Percentiles rank a stretch among this genome's conserved stretches.
Conservation (phyloP, 2,113 vertebrate genomes). For the Ciconia maguari region DNA sequence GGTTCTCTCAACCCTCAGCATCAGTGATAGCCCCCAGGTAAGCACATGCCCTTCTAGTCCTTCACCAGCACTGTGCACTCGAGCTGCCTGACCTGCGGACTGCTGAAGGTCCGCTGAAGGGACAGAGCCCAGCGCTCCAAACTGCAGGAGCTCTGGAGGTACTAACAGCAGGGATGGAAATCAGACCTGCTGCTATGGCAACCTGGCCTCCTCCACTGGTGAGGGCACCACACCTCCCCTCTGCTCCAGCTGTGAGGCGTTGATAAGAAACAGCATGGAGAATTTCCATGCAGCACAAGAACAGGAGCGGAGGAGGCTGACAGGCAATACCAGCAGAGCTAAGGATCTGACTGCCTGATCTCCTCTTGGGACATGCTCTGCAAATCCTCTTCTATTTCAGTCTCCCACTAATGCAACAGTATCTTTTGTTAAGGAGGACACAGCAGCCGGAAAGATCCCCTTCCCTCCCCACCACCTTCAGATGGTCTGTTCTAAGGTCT, state of each 20-base stretch:
- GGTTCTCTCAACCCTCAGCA: neutral
- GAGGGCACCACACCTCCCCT: neutral
- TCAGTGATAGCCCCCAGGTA: neutral
- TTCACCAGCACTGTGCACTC: neutral
- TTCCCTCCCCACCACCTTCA: neutral
- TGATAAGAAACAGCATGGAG: neutral
- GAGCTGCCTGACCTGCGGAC: neutral
- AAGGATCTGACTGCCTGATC: neutral
- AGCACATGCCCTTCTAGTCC: neutral
- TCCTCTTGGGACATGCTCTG: neutral
- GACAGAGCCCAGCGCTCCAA: neutral
- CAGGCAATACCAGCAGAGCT: neutral
- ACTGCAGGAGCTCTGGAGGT: neutral
- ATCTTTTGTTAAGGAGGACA: neutral
- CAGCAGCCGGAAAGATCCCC: neutral
- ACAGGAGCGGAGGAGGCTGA: neutral
- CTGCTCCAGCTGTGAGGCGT: neutral
- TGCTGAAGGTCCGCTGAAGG: neutral
- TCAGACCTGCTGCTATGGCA: slow-evolving; percentile 53
- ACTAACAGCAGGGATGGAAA: slow-evolving; percentile 19
- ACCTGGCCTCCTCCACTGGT: slow-evolving; percentile 2
- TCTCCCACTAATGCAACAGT: neutral
- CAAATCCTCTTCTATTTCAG: neutral
- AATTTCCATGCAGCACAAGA: neutral
- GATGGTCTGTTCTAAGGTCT: neutral